Base-by-base conservation (phyloP, 2,113 vertebrate genomes). In the Hepsetus odoe region DNA sequence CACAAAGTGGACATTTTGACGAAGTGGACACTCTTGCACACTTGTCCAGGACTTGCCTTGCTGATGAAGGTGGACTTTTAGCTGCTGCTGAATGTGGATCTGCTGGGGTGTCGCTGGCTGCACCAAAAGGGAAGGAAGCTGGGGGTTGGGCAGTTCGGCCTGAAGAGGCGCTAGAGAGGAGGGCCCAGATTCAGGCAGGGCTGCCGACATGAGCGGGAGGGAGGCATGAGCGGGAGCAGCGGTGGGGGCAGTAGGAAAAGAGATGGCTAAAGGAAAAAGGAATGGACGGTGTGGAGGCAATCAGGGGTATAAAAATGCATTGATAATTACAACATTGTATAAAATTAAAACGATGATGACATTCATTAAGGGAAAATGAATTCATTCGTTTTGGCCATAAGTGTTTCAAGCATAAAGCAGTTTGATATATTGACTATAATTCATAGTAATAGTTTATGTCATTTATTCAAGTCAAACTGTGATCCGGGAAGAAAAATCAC, bases 71-170 rank as follows among this genome's bases (percentile, higher is more conserved):
- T 90, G 86, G 59, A 92, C 85, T 74, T 91, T 91, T 64, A 92
- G 87, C n/a, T 91, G 90, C 77, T 93, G 92, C 67, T 91, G 91
- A 46, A 90, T 87, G 77, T 91, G 87, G n/a, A 92, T 85, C 84
- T 91, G 89, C 30, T 83, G 89, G 9, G 71, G 89, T 83, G 77
- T 82, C 70, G 80, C 82, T 32, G 87, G 82, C 74, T 87, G 73
- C 5, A 77, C 83, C 53, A 62, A 30, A 46, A 68, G 14, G 8
- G 62, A 26, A 5, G 58, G 46, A 6, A 33, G 58, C 53, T 80
- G 24, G 18, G 87, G 83, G 0, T 88, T 82, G 0, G 86, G 64
- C 5, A 82, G 72, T 53, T 87, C 86, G 0, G 74, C 22, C 56
- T 22, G 76, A 40, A 74, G 74, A 13, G 62, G 22, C 13, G 12